Percentiles rank a stretch among this genome's conserved stretches.
Conservation (phyloP, 2,797 vertebrate species). For the Sandelia bainsii region DNA sequence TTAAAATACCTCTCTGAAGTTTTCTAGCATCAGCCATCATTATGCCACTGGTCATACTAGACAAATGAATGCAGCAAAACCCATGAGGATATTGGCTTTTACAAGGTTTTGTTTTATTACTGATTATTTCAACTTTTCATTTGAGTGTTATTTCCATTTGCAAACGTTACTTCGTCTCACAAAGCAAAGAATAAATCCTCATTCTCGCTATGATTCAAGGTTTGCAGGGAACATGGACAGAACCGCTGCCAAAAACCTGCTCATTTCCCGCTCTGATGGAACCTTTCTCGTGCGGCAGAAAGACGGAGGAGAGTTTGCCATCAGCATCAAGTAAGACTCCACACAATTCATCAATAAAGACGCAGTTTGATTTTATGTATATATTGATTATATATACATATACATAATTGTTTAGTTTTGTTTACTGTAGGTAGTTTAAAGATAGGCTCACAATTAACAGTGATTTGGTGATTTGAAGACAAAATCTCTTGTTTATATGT, state of each 20-base stretch:
- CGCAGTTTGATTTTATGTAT: neutral
- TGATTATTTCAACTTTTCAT: neutral
- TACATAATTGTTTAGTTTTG: too few relatives aligned
- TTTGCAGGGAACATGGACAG: slow-evolving; percentile 93
- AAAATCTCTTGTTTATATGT: too few relatives aligned
- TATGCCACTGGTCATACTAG: too few relatives aligned
- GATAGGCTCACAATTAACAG: too few relatives aligned
- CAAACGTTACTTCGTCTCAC: neutral
- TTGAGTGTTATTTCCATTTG: neutral
- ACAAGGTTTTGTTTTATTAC: neutral
- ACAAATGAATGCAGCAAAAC: neutral
- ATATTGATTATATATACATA: too few relatives aligned
- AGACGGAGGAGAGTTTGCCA: slow-evolving; percentile 91
- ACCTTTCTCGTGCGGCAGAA: slow-evolving; percentile 94
- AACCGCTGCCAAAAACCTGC: slow-evolving; percentile 85
- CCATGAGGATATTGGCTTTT: neutral
- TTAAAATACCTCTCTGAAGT: too few relatives aligned
- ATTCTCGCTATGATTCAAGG: slow-evolving; percentile 69
- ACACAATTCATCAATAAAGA: neutral
- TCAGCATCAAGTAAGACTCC: slow-evolving; percentile 92
- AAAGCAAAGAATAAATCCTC: neutral
- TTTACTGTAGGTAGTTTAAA: too few relatives aligned
- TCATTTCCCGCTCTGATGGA: slow-evolving; percentile 88
- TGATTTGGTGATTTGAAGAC: too few relatives aligned
- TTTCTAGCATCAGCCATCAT: too few relatives aligned